Conservation (phyloP, 2,113 vertebrate genomes). For the Garra rufa region DNA sequence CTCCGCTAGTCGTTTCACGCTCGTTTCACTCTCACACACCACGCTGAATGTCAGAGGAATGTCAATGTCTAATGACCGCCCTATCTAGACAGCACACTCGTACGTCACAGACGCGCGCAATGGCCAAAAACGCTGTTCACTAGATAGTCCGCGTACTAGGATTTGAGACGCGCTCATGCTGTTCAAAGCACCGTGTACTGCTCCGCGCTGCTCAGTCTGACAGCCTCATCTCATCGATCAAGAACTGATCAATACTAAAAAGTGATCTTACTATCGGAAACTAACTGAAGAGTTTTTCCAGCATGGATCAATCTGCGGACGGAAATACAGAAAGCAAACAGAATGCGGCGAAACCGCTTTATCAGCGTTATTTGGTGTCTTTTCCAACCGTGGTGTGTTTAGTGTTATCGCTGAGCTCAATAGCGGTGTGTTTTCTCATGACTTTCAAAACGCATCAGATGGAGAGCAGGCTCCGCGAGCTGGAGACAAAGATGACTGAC, state of each 20-base stretch:
- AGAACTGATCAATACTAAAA: conserved; percentile 23
- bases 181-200: conserved; percentile 27
- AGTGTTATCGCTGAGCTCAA: conserved; percentile 79
- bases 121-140: background rate
- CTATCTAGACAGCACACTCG: background rate
- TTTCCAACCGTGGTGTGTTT: conserved; percentile 76
- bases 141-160: background rate
- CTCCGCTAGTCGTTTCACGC: conserved; percentile 32
- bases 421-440: conserved; percentile 85
- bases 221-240: conserved; percentile 42
- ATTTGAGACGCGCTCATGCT: background rate
- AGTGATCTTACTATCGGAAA: conserved; percentile 22
- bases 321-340: conserved; percentile 62
- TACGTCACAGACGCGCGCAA: background rate
- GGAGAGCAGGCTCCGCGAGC: conserved; percentile 80
- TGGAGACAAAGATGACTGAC: conserved; percentile 76
- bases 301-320: conserved; percentile 68
- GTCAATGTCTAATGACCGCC: background rate
- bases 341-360: conserved; percentile 61
- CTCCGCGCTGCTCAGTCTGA: conserved; percentile 38
- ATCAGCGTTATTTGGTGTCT: conserved; percentile 66
- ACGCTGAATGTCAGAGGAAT: background rate
- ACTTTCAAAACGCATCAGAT: conserved; percentile 83
- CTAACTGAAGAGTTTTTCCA: conserved; percentile 45
- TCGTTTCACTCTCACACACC: conserved; percentile 5